Base-by-base conservation (phyloP, 2,113 vertebrate genomes). In the Bubo scandiacus region DNA sequence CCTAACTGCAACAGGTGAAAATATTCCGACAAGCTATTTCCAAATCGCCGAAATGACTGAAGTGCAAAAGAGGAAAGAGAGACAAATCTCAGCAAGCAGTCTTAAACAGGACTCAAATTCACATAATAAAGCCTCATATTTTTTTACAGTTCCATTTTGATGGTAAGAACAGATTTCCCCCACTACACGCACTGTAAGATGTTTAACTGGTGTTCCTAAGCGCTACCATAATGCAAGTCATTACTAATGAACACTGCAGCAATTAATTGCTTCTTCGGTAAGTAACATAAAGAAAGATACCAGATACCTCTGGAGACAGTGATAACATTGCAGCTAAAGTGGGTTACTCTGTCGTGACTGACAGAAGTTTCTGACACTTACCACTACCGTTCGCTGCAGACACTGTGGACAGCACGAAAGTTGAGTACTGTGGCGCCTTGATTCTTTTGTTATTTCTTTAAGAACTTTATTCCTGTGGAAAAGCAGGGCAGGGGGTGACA, bases 1-100 rank as follows among this genome's bases (percentile, higher is more conserved):
- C 99, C 99, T 12, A 99, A 86, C 62, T 52, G 51, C 89, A 99
- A 42, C 2, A 67, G 83, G 65, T 93, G 93, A 43, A 98, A 96
- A 82, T 92, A 54, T 13, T 98, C 98, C 0, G 95, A 96, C 6
- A 99, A 19, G 29, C 16, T 75, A 32, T 89, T 98, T 51, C 97
- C 98, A 47, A 97, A 98, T 74, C 97, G 98, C 72, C 97, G 98
- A 57, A 98, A 97, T 11, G 91, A 97, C 99, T 99, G 93, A 62
- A 38, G 83, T 36, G 65, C 80, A 79, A 49, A 38, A 58, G 36
- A 82, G 15, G 14, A 61, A 42, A 87, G 30, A 63, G 25, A 26
- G 11, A 54, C 9, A 19, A 57, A 45, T 27, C 20, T 92, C 47
- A 93, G 47, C 12, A 68, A 59, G n/a, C 9, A 42, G 30, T 13